Evolutionary conservation across 1,140 invertebrate genomes (phyloP).

Genomic region (Papilio xuthus): DNA sequence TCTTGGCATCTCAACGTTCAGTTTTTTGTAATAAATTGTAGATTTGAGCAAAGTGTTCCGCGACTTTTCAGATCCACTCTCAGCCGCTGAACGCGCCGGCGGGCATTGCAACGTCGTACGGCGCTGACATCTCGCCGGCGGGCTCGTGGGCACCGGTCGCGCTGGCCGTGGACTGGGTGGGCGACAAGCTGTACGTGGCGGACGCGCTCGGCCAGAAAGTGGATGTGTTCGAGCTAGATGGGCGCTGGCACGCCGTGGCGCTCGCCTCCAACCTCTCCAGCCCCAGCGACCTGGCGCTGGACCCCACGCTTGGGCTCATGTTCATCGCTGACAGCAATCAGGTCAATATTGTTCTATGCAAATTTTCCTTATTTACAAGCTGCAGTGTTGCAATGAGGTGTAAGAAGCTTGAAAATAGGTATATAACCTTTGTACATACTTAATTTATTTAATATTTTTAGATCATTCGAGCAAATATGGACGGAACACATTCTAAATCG

Average conservation of each 20-base stretch:
- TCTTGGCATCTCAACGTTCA: too few relatives aligned
- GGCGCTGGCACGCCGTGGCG: slow-evolving; percentile 92
- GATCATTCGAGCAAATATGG: slow-evolving; percentile 94
- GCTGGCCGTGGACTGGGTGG: slow-evolving; percentile 98
- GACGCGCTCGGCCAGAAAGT: slow-evolving; percentile 96
- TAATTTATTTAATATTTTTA: slow-evolving; percentile 46
- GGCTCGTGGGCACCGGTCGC: slow-evolving; percentile 94
- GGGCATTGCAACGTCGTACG: slow-evolving; percentile 65
- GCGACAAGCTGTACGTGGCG: slow-evolving; percentile 97
- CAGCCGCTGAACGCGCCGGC: slow-evolving; percentile 81
- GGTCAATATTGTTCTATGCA: slow-evolving; percentile 55
- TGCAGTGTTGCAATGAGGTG: too few relatives aligned
- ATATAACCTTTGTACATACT: neutral
- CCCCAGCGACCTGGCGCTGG: slow-evolving; percentile 94
- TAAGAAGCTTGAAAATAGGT: neutral
- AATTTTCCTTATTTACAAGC: neutral
- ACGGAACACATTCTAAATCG: slow-evolving; percentile 90
- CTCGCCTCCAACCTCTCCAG: slow-evolving; percentile 95
- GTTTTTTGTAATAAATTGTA: too few relatives aligned
- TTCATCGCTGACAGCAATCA: slow-evolving; percentile 97
- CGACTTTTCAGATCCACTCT: slow-evolving; percentile 82
- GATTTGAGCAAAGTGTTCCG: neutral
- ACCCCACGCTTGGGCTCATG: slow-evolving; percentile 94
- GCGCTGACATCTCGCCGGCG: slow-evolving; percentile 87
- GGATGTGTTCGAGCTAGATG: slow-evolving; percentile 95